phyloP scores from a whole-genome alignment of 2,113 vertebrate species.

The Caloenas nicobarica region DNA sequence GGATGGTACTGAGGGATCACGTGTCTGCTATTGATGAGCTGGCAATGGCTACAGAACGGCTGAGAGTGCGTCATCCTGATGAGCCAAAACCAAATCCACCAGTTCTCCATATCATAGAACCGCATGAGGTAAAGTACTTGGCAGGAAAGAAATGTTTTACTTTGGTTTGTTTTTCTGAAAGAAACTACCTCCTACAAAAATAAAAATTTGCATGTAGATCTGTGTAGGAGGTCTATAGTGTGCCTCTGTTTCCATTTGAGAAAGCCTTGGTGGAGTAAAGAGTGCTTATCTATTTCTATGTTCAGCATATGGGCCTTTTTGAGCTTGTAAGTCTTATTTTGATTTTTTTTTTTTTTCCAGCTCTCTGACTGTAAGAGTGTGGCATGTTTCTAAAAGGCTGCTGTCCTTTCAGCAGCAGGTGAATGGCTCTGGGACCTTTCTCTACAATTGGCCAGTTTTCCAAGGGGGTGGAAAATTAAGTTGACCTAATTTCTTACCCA shows the following conservation, averaged over 20 bases:
- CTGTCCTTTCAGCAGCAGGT: neutral
- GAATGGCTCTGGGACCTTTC: neutral
- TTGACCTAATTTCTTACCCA: neutral
- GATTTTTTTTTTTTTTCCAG: neutral
- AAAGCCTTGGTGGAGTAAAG: neutral
- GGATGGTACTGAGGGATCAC: slow-evolving; percentile 95
- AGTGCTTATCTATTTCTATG: neutral
- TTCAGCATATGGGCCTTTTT: neutral
- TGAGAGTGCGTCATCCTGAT: slow-evolving; percentile 89
- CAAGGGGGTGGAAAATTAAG: neutral
- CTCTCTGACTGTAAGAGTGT: neutral
- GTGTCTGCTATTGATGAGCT: slow-evolving; percentile 97
- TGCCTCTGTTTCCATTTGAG: neutral
- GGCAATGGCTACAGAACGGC: slow-evolving; percentile 95
- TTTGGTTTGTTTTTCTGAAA: neutral
- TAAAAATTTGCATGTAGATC: neutral
- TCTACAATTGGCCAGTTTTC: neutral
- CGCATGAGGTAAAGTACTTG: slow-evolving; percentile 83
- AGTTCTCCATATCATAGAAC: slow-evolving; percentile 94
- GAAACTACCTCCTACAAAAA: neutral
- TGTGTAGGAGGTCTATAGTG: neutral
- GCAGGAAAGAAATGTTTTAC: neutral
- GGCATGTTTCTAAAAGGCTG: neutral
- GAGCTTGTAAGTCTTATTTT: neutral
- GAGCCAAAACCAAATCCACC: slow-evolving; percentile 91